Conservation (phyloP, 2,113 vertebrate species). For the Acrocephalus arundinaceus region DNA sequence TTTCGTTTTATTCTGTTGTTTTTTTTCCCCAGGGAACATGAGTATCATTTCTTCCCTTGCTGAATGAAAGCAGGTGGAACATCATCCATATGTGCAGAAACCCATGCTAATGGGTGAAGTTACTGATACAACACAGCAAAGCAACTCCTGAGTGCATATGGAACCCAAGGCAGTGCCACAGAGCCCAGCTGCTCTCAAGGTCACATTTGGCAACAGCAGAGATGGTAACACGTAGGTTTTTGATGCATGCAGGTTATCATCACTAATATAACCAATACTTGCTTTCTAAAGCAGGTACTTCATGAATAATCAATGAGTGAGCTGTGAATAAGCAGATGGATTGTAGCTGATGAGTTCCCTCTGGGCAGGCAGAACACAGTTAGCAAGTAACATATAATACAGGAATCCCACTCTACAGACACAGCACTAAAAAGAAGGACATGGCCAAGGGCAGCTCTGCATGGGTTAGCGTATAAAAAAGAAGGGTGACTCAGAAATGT, state of each 20-base stretch:
- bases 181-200: background rate
- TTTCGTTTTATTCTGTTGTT: background rate
- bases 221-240: background rate
- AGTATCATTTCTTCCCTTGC: background rate
- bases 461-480: background rate
- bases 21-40: background rate
- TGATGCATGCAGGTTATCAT: background rate
- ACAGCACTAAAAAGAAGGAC: background rate
- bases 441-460: background rate
- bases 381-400: slow-evolving; percentile 4
- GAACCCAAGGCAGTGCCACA: background rate
- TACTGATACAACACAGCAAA: background rate
- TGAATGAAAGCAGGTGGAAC: background rate
- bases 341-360: slow-evolving; percentile 45
- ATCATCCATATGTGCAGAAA: background rate
- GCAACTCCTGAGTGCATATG: background rate
- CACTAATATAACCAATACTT: slow-evolving; percentile 29
- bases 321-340: slow-evolving; percentile 52
- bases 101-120: background rate
- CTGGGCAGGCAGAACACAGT: slow-evolving; percentile 1
- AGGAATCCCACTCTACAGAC: background rate
- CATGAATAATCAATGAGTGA: slow-evolving; percentile 58
- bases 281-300: slow-evolving; percentile 33
- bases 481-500: background rate
- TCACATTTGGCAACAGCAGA: background rate